Base-by-base conservation (phyloP, 2,888 invertebrate species). In the Sisyra nigra region DNA sequence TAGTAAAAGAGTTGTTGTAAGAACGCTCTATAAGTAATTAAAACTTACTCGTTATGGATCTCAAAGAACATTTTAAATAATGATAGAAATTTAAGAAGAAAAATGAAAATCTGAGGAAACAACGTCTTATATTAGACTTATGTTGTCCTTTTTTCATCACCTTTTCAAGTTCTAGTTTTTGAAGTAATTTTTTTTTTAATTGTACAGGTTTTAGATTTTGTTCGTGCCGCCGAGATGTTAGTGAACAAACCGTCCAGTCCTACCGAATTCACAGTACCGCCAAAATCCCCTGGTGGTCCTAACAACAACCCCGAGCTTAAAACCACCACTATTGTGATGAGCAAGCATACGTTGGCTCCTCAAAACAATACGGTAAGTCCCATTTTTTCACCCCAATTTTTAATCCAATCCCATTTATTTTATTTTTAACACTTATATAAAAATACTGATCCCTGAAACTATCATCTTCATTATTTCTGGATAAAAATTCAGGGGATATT, bases 241-340 rank as follows among this genome's bases (percentile, higher is more conserved):
- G 19, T 37, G 9, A 37, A 37, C 24, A 63, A 65, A 48, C 64
- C 66, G 44, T 64, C 59, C 52, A 66, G 66, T 51, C 68, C 69
- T 24, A 61, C 63, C 35, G 69, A 69, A 46, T 59, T 64, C 51
- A 52, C 74, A 41, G 69, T 65, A 44, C 71, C 76, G 42, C 86
- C 86, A 18, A 85, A 80, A 54, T 86, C 87, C 44, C 87, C 87
- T 1, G 69, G 71, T 41, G 71, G 71, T 46, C 66, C 71, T 17
- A 67, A 63, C 51, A 67, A 63, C 51, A 62, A 65, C 32, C 45
- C 51, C 10, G 66, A 64, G 51, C 52, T 64, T 51, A 91, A 91
- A 69, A 91, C 88, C 45, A 91, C 91, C 49, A 91, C 89, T 9
- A 83, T 91, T 54, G 88, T 91, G 45, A 89, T 91, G 87, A 88